Conservation (phyloP, 2,797 vertebrate genomes). For the Iguana delicatissima region DNA sequence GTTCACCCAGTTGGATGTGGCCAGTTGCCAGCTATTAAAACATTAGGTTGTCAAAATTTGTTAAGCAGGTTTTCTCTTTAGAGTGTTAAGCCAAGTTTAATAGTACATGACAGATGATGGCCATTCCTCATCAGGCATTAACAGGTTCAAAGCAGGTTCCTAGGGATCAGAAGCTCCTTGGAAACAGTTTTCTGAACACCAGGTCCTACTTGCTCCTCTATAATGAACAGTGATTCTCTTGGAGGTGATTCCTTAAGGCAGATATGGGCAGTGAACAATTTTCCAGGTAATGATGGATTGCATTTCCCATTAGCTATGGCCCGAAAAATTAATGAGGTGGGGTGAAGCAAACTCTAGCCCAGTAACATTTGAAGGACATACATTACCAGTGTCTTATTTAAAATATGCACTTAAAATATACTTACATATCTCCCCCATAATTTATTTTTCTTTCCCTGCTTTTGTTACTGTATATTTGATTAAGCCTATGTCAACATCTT, state of each 20-base stretch:
- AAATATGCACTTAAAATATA: background rate
- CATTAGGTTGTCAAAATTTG: background rate
- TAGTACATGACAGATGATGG: conserved; percentile 42
- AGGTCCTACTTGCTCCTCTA: conserved; percentile 55
- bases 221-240: conserved; percentile 50
- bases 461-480: conserved; percentile 45
- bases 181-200: background rate
- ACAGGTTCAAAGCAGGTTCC: conserved; percentile 51
- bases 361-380: background rate
- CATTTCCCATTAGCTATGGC: too few relatives aligned
- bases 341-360: background rate
- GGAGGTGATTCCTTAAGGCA: conserved; percentile 35
- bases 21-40: background rate
- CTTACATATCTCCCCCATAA: background rate
- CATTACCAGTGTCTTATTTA: background rate
- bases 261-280: background rate
- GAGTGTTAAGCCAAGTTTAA: conserved; percentile 46
- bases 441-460: background rate
- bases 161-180: conserved; percentile 50
- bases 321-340: too few relatives aligned
- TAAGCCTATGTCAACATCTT: conserved; percentile 68
- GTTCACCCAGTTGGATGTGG: background rate
- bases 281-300: background rate
- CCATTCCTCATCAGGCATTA: conserved; percentile 47
- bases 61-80: conserved; percentile 20